phyloP scores from a whole-genome alignment of 2,888 invertebrate genomes.

The Sphaerophoria taeniata region DNA sequence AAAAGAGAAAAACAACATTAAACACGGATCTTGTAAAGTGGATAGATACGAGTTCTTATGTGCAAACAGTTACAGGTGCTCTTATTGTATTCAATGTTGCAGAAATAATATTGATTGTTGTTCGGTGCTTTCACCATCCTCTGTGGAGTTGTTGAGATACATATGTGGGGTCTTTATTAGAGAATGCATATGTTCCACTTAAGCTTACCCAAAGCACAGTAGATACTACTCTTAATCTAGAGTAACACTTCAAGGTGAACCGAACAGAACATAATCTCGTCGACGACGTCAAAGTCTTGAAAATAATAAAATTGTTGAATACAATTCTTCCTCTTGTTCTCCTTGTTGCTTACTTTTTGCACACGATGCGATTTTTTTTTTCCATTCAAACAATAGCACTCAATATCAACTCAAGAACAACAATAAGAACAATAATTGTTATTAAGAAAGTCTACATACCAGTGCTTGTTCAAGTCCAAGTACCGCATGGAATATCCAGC shows the following conservation, averaged over 20 bases:
- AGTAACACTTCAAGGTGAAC: slow-evolving; percentile 60
- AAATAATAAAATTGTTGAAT: neutral
- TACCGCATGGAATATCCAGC: slow-evolving; percentile 81
- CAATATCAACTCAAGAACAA: slow-evolving; percentile 4
- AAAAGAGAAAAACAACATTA: neutral
- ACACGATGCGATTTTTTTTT: slow-evolving; percentile 18
- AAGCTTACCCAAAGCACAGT: neutral
- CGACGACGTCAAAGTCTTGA: no score
- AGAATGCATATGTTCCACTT: neutral
- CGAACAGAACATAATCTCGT: slow-evolving; percentile 33
- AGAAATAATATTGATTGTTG: slow-evolving; percentile 42
- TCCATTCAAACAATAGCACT: slow-evolving; percentile 49
- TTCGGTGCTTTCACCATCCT: slow-evolving; percentile 50
- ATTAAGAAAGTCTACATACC: slow-evolving; percentile 66
- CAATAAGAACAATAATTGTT: slow-evolving; percentile 1
- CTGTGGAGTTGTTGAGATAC: neutral
- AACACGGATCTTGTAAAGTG: neutral
- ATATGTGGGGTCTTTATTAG: neutral
- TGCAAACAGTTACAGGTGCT: slow-evolving; percentile 2
- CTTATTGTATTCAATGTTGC: neutral
- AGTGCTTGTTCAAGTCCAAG: slow-evolving; percentile 80
- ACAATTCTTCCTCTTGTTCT: slow-evolving; percentile 19
- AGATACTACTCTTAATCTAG: slow-evolving; percentile 14
- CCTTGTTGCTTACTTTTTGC: slow-evolving; percentile 14
- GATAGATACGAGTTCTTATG: neutral